Evolutionary conservation across 2,113 vertebrate genomes (phyloP).

Genomic region (Cyprinus carpio): DNA sequence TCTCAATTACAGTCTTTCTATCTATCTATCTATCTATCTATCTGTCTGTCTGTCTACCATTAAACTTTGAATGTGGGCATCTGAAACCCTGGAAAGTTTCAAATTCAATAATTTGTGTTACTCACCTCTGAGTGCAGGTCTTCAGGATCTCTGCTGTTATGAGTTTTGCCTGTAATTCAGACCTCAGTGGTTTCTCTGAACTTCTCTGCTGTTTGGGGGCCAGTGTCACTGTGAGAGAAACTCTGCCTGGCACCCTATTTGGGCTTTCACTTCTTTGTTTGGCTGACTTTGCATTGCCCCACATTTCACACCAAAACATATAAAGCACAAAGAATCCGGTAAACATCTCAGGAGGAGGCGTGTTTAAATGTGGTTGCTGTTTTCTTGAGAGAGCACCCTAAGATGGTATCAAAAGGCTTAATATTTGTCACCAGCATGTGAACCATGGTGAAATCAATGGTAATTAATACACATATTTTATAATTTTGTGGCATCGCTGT

Average conservation of each 20-base stretch:
- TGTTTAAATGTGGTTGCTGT: neutral
- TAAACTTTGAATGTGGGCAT: neutral
- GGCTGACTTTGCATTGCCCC: neutral
- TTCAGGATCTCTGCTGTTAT: neutral
- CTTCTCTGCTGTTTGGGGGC: neutral
- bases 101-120: neutral
- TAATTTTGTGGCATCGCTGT: neutral
- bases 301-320: slow-evolving; percentile 13
- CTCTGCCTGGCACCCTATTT: slow-evolving; percentile 5
- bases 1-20: neutral
- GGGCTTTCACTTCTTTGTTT: neutral
- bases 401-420: neutral
- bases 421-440: neutral
- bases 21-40: neutral
- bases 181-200: slow-evolving; percentile 10
- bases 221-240: neutral
- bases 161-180: slow-evolving; percentile 14
- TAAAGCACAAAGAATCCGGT: neutral
- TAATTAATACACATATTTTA: neutral
- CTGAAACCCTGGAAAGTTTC: neutral
- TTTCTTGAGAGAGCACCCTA: neutral
- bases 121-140: slow-evolving; percentile 45
- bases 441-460: neutral
- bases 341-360: neutral
- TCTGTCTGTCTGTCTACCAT: neutral